These are phyloP conservation scores for Borostomias antarcticus DNA, from an alignment of 2,797 vertebrate genomes.

Conservation along the genomic window DNA sequence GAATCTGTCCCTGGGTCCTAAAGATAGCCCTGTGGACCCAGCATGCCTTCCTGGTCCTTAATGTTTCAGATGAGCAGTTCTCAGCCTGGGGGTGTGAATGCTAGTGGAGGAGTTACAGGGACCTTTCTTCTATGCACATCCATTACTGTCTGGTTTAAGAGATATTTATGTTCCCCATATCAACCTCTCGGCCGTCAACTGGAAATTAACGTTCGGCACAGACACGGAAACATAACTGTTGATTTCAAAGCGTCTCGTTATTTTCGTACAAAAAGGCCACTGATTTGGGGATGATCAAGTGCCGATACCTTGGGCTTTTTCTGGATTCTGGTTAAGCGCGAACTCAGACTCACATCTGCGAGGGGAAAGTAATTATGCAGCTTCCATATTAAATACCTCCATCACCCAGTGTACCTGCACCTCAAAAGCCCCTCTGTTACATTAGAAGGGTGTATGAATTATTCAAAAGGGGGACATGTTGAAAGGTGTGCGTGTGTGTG, in stretches of 20 bases:
- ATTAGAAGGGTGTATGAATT: conserved; percentile 73
- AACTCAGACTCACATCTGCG: conserved; percentile 60
- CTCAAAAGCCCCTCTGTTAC: conserved; percentile 75
- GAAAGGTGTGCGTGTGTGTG: conserved; percentile 8
- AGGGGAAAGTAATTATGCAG: conserved; percentile 59
- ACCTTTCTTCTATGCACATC: too few relatives aligned
- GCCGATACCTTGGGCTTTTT: conserved; percentile 23
- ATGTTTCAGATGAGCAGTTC: conserved; percentile 17
- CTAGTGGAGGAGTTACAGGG: too few relatives aligned
- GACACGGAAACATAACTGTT: not conserved
- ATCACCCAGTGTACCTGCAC: conserved; percentile 67
- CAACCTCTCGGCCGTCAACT: not conserved
- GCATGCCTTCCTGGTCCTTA: conserved; percentile 55
- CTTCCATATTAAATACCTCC: conserved; percentile 57
- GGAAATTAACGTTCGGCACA: not conserved
- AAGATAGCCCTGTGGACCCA: conserved; percentile 51
- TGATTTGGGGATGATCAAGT: conserved; percentile 34
- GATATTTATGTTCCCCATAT: not conserved
- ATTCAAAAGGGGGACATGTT: conserved; percentile 66
- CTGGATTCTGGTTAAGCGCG: conserved; percentile 42
- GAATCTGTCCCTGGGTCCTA: conserved; percentile 60
- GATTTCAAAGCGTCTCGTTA: conserved; percentile 11
- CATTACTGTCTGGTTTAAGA: not conserved
- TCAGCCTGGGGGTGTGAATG: conserved; percentile 15
- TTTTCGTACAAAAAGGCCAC: conserved; percentile 41